Evolutionary conservation across 92 coral and sea anemone species (phyloP).

Genomic region (Porites divaricata): DNA sequence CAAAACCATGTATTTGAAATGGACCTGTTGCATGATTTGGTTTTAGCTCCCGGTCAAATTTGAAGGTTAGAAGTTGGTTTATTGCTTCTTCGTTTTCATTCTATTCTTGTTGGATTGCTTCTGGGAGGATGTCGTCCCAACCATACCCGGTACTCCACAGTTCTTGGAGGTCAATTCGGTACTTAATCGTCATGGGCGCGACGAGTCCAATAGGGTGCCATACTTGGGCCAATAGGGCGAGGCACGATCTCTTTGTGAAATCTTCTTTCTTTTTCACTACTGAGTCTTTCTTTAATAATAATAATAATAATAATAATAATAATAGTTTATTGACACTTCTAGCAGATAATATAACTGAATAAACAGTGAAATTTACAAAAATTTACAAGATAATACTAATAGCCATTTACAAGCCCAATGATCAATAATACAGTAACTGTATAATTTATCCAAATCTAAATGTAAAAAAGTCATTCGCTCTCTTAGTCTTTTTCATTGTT

Average conservation of each 20-base stretch:
- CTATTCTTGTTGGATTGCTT: constrained; percentile 23
- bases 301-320: no score
- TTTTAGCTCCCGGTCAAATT: constrained; percentile 36
- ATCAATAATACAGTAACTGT: no score
- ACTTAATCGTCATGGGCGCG: neutral
- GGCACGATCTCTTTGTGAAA: constrained; percentile 58
- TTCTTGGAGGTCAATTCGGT: constrained; percentile 44
- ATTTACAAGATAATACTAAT: no score
- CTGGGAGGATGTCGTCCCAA: constrained; percentile 50
- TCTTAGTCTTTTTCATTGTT: no score
- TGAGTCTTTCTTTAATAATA: constrained; percentile 40
- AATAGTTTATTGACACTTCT: no score
- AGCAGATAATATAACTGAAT: no score
- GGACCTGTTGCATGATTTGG: neutral
- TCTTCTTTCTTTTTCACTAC: neutral
- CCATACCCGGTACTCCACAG: constrained; percentile 34
- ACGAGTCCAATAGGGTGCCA: constrained; percentile 57
- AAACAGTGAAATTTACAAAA: no score
- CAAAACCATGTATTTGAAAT: neutral
- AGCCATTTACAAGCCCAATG: no score
- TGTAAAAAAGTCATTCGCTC: no score
- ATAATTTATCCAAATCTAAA: no score
- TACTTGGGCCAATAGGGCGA: constrained; percentile 32
- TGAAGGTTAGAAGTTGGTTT: constrained; percentile 28
- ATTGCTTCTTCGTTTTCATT: constrained; percentile 18